Percentiles rank a stretch among this genome's conserved stretches.
These are phyloP conservation scores for Anguilla marmorata DNA, from an alignment of 2,797 vertebrate genomes.

Conservation along the genomic window DNA sequence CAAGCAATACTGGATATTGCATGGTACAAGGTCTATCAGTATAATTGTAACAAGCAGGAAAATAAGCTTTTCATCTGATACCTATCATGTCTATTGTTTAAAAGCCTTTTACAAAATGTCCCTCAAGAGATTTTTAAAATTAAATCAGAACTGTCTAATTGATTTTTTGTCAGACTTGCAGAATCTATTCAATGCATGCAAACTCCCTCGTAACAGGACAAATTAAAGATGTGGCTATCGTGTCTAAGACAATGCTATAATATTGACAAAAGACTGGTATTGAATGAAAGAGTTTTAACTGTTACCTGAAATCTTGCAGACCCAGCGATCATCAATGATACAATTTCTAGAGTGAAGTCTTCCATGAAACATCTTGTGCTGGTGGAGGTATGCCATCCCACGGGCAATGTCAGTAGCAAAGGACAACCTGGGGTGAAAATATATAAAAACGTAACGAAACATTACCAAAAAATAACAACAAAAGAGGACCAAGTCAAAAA, in stretches of 20 bases:
- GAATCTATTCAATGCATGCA: background rate
- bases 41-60: background rate
- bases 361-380: conserved; percentile 72
- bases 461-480: background rate
- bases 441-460: background rate
- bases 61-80: background rate
- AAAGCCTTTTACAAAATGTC: background rate
- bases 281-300: background rate
- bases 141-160: background rate
- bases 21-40: background rate
- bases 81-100: background rate
- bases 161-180: background rate
- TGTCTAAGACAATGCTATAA: background rate
- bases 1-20: background rate
- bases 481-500: background rate
- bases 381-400: conserved; percentile 74
- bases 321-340: conserved; percentile 75
- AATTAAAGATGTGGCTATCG: background rate
- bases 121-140: background rate
- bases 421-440: conserved; percentile 61
- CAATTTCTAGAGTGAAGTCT: conserved; percentile 74
- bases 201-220: background rate
- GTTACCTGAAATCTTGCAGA: conserved; percentile 77
- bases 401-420: conserved; percentile 75
- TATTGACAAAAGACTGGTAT: background rate